These are phyloP conservation scores for Neoitamus cyanurus DNA, from an alignment of 2,888 invertebrate genomes.

Conservation along the genomic window DNA sequence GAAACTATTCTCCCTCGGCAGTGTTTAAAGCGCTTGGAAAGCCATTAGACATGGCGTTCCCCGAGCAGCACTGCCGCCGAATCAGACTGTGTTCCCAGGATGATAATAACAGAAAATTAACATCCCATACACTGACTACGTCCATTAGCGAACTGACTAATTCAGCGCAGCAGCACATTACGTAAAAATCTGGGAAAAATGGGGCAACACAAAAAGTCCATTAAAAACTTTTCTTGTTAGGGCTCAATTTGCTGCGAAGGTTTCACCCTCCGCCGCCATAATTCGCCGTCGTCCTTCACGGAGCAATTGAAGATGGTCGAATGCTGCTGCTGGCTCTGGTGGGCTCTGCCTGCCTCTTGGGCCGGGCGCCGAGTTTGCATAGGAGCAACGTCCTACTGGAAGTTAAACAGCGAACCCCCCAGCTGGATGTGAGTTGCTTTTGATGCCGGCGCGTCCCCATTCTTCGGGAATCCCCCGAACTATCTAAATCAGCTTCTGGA, in stretches of 20 bases:
- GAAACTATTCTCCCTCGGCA: not conserved
- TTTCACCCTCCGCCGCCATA: not conserved
- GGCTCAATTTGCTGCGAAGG: constrained; percentile 17
- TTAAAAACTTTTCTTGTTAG: constrained; percentile 44
- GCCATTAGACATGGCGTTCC: not conserved
- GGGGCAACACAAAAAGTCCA: constrained; percentile 42
- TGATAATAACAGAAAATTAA: constrained; percentile 43
- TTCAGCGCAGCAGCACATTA: constrained; percentile 20
- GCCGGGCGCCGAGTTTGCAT: not conserved
- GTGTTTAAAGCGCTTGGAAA: constrained; percentile 9
- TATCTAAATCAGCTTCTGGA: not conserved
- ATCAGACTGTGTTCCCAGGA: constrained; percentile 1
- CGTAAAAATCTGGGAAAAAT: constrained; percentile 18
- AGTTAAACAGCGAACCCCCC: not conserved
- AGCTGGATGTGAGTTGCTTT: not conserved
- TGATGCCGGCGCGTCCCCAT: not conserved
- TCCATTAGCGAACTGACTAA: constrained; percentile 44
- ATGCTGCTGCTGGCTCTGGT: not conserved
- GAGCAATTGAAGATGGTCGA: constrained; percentile 29
- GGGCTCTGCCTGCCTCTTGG: not conserved
- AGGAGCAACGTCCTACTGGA: not conserved
- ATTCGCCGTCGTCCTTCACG: not conserved
- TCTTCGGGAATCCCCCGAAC: not conserved
- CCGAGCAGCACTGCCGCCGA: not conserved
- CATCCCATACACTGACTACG: constrained; percentile 26